Percentiles rank a stretch among this genome's conserved stretches.
Conservation (phyloP, 2,888 invertebrate species). For the Sinelater perroti region DNA sequence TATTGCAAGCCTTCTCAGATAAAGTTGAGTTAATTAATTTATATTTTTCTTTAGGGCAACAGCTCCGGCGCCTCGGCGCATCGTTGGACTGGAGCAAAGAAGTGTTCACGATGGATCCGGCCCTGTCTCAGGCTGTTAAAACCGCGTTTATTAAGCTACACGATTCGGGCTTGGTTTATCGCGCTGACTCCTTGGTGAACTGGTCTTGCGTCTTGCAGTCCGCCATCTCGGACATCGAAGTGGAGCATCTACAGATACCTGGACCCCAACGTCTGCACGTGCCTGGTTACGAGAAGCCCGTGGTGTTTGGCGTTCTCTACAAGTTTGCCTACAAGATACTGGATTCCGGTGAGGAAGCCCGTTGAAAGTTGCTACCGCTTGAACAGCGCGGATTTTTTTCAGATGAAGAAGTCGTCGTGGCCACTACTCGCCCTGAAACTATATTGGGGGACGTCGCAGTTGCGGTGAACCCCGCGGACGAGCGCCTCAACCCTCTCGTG, state of each 20-base stretch:
- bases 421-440: slow-evolving; percentile 98
- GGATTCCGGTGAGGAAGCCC: slow-evolving; percentile 57
- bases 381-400: slow-evolving; percentile 24
- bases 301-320: slow-evolving; percentile 93
- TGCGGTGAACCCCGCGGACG: slow-evolving; percentile 95
- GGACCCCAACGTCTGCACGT: slow-evolving; percentile 87
- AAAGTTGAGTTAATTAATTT: too few relatives aligned
- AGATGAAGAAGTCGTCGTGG: slow-evolving; percentile 87
- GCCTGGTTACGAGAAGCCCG: slow-evolving; percentile 85
- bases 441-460: slow-evolving; percentile 98
- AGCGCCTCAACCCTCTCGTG: slow-evolving; percentile 81
- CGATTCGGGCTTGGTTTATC: slow-evolving; percentile 75
- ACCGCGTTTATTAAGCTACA: slow-evolving; percentile 84
- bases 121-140: slow-evolving; percentile 85
- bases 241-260: slow-evolving; percentile 90
- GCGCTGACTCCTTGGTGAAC: slow-evolving; percentile 94
- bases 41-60: slow-evolving; percentile 62
- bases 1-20: too few relatives aligned
- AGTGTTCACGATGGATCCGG: slow-evolving; percentile 96
- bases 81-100: slow-evolving; percentile 95
- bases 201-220: slow-evolving; percentile 98
- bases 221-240: slow-evolving; percentile 99
- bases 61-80: slow-evolving; percentile 87
- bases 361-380: neutral
- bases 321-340: slow-evolving; percentile 91